Percentiles rank a stretch among this genome's conserved stretches.
phyloP scores from a whole-genome alignment of 2,888 invertebrate genomes.

The Cyclophora albipunctata region DNA sequence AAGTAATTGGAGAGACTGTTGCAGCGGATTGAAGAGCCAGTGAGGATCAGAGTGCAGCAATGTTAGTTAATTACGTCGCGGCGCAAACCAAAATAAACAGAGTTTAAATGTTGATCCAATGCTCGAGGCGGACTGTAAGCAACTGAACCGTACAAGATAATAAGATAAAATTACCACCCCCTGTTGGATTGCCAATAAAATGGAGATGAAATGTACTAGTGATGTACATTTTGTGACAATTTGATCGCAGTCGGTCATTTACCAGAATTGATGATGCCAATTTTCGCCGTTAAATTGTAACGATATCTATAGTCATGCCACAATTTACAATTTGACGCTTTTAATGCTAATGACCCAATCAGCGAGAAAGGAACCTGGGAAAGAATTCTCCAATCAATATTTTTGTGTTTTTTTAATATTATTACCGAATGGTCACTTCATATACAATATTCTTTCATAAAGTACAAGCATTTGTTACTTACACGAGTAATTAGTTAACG shows the following conservation, averaged over 20 bases:
- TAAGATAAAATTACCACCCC: conserved; percentile 37
- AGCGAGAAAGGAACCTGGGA: conserved; percentile 8
- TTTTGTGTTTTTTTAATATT: conserved; percentile 1
- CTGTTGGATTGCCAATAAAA: conserved; percentile 39
- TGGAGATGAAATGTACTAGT: conserved; percentile 36
- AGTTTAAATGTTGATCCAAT: conserved; percentile 17
- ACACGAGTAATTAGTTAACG: not conserved
- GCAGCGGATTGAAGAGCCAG: conserved; percentile 14
- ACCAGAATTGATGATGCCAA: conserved; percentile 40
- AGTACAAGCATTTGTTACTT: no score
- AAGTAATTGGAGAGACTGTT: conserved; percentile 18
- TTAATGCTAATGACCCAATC: conserved; percentile 16
- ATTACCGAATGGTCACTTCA: no score
- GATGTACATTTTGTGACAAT: conserved; percentile 41
- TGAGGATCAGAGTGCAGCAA: conserved; percentile 15
- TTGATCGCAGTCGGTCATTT: conserved; percentile 40
- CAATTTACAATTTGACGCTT: conserved; percentile 14
- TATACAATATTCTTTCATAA: no score
- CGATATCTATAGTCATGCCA: conserved; percentile 19
- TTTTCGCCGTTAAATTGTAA: conserved; percentile 38
- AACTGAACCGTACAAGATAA: conserved; percentile 26
- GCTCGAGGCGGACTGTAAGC: conserved; percentile 15
- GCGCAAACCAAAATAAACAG: conserved; percentile 18
- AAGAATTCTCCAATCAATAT: conserved; percentile 9
- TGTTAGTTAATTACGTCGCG: conserved; percentile 19